Base-by-base conservation (phyloP, 2,797 vertebrate species). In the Craterocephalus amniculus region DNA sequence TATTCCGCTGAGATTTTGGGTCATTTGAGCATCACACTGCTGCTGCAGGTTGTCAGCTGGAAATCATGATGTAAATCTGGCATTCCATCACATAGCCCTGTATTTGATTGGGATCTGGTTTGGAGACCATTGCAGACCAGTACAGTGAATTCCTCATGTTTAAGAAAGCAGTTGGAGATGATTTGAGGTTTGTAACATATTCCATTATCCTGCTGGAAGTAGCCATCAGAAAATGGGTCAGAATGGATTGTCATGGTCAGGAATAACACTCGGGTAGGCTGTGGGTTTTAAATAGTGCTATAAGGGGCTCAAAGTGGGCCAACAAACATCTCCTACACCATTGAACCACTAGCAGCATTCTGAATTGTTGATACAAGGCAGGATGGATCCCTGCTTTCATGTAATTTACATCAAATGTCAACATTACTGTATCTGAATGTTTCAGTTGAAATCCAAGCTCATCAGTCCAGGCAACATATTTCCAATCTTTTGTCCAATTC, bases 31-130 rank as follows among this genome's bases (percentile, higher is more conserved):
- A 20, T n/a, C 45, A 10, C 11, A 3, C 10, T n/a, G 20, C 9
- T 45, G 43, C 6, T 48, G n/a, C 18, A 48, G 45, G 22, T 80
- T 86, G 60, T 84, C 43, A 58, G 79, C 72, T 85, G 70, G 74
- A 87, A 78, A 76, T 78, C 67, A 85, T 85, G 34, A 81, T 83
- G 38, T 0, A 6, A 87, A 79, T 78, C 55, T 80, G 67, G 43
- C 27, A 3, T 83, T 88, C 67, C 78, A 76, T 59, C 34, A 63
- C 58, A 65, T 9, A 10, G n/a, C 9, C 7, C n/a, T 48, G 9
- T 48, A 48, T 48, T 10, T 10, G 8, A 11, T 45, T 45, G 16
- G 9, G 43, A 45, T n/a, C 43, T 45, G n/a, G 45, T 48, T n/a
- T 48, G 45, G 20, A n/a, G 18, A 3, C 8, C 2, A 3, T 16